Evolutionary conservation across 2,888 invertebrate genomes (phyloP).

Genomic region (Gortyna flavago): DNA sequence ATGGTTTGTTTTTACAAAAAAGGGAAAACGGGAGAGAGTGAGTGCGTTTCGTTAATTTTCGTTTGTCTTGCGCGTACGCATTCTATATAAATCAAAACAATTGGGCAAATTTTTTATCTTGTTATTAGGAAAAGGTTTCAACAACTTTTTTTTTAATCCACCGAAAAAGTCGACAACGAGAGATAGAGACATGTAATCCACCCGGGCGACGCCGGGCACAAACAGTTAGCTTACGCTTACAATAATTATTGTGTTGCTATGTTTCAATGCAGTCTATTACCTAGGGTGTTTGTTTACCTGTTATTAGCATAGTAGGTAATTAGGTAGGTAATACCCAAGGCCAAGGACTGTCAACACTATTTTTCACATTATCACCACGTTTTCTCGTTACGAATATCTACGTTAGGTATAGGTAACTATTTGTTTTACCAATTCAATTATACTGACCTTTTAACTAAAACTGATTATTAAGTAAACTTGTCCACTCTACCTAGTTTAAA

Average conservation of each 20-base stretch:
- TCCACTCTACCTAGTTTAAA: not conserved
- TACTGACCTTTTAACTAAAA: not conserved
- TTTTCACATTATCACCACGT: not conserved
- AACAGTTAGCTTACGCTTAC: no score
- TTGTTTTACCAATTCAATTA: not conserved
- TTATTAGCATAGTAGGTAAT: not conserved
- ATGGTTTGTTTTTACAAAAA: not conserved
- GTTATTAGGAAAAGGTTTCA: no score
- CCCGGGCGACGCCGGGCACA: no score
- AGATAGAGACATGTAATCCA: no score
- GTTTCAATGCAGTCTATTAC: not conserved
- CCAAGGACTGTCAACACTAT: not conserved
- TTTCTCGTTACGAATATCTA: no score
- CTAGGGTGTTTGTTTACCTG: not conserved
- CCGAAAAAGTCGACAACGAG: no score
- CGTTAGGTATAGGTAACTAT: not conserved
- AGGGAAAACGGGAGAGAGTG: no score
- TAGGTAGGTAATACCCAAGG: not conserved
- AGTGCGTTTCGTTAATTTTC: not conserved
- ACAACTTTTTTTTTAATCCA: no score
- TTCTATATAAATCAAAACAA: not conserved
- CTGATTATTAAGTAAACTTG: not conserved
- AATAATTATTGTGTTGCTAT: not conserved
- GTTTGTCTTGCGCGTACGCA: not conserved
- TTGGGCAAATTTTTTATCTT: no score